Base-by-base conservation (phyloP, 2,888 invertebrate genomes). In the Epirrhoe tristata region DNA sequence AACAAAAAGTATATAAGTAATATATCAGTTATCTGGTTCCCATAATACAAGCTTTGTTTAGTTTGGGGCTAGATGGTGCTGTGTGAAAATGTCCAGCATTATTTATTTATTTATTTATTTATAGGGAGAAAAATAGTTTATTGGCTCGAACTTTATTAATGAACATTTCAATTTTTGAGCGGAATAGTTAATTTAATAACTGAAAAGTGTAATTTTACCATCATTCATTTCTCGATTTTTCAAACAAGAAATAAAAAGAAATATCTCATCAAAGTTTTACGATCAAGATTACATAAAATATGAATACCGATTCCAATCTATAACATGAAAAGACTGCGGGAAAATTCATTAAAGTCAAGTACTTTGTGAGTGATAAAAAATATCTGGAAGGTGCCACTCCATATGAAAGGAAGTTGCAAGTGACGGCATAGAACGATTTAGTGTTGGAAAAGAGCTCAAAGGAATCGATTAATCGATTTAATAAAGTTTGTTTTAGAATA, bases 271-370 rank as follows among this genome's bases (percentile, higher is more conserved):
- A 12, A 12, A 43, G 12, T 43, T 43, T 43, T 43, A 43, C 12
- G 39, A 43, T 12, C 8, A 43, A 43, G 39, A 10, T 36, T 36
- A 8, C 8, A 36, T 36, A 36, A 36, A 36, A 43, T 43, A 43
- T 7, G 34, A 34, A 43, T 12, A 10, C 39, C 39, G 39, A 43
- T 43, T 43, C 39, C 48, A 48, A 48, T 16, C 48, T 48, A 48
- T 48, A 16, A 48, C 14, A 48, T 48, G 16, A 78, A 80, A 79
- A 68, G 68, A 70, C 69, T 65, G 58, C 72, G 68, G 61, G 70
- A 71, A 78, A 79, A 81, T 83, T 82, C 77, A 82, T 83, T 81
- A 82, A 80, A 80, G 67, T 74, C 77, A 63, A 73, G 75, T 77
- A 76, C 75, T 72, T 72, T 66, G 65, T 67, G 75, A 74, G 69